A percentile compares a stretch with the other conserved stretches of the same genome.
These are phyloP conservation scores for Clostera curtula DNA, from an alignment of 2,888 invertebrate genomes.

Conservation along the genomic window DNA sequence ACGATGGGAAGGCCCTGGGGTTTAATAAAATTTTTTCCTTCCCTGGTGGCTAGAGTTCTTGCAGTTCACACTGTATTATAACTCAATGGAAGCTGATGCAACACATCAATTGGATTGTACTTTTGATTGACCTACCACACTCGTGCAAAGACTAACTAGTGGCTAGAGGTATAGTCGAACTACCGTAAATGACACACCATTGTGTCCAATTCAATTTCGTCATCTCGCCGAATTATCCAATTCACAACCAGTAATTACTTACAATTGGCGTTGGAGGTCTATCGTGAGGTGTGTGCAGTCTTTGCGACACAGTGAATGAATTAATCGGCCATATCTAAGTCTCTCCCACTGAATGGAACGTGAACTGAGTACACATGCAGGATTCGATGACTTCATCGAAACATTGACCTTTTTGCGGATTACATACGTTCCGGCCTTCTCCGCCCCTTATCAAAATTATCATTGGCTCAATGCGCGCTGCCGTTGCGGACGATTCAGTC, in stretches of 20 bases:
- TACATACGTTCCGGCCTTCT: constrained; percentile 31
- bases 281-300: constrained; percentile 10
- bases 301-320: too few species aligned
- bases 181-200: constrained; percentile 6
- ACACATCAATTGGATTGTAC: too few species aligned
- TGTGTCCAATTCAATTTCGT: constrained; percentile 16
- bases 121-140: too few species aligned
- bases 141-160: too few species aligned
- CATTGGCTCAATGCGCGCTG: constrained; percentile 24
- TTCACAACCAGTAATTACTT: constrained; percentile 24
- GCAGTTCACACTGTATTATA: too few species aligned
- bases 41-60: too few species aligned
- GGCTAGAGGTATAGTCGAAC: too few species aligned
- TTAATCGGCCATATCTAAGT: too few species aligned
- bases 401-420: constrained; percentile 67
- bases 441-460: constrained; percentile 24
- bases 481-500: constrained; percentile 24
- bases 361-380: constrained; percentile 39
- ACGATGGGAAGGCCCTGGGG: too few species aligned
- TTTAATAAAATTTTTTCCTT: too few species aligned
- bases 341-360: too few species aligned
- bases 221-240: constrained; percentile 24
- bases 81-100: too few species aligned
- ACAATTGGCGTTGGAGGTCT: constrained; percentile 17
- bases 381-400: constrained; percentile 60